Percentiles rank a stretch among this genome's conserved stretches.
Conservation (phyloP, 2,797 vertebrate species). For the Denticeps clupeoides region DNA sequence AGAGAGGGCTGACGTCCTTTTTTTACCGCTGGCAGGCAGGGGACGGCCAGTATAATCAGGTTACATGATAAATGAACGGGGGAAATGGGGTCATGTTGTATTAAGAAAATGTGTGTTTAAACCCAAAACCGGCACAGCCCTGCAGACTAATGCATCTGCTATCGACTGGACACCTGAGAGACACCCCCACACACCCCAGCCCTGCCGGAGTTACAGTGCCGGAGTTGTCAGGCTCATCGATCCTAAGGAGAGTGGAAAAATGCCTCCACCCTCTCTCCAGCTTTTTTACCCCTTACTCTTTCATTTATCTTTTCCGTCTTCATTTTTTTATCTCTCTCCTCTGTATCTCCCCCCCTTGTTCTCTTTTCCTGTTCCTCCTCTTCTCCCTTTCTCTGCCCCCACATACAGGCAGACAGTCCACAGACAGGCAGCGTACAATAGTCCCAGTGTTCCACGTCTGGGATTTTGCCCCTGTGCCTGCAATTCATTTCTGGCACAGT, state of each 20-base stretch:
- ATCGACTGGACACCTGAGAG: conserved; percentile 72
- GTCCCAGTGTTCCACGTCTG: too few relatives aligned
- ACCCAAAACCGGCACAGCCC: conserved; percentile 60
- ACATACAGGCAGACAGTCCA: too few relatives aligned
- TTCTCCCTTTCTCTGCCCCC: not conserved
- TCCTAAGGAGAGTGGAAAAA: too few relatives aligned
- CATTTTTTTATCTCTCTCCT: conserved; percentile 16
- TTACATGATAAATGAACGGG: conserved; percentile 72
- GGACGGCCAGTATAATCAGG: conserved; percentile 45
- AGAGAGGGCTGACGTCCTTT: conserved; percentile 18
- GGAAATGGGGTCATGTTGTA: conserved; percentile 72
- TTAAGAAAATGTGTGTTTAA: conserved; percentile 77
- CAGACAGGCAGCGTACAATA: too few relatives aligned
- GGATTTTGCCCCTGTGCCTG: conserved; percentile 37
- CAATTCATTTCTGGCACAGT: conserved; percentile 37
- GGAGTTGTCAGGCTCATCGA: conserved; percentile 47
- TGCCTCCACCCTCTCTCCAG: too few relatives aligned
- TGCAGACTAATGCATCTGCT: conserved; percentile 70
- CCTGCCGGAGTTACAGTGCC: too few relatives aligned
- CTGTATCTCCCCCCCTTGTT: conserved; percentile 6
- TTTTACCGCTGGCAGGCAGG: conserved; percentile 22
- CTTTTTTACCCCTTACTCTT: conserved; percentile 1
- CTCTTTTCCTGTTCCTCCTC: conserved; percentile 32
- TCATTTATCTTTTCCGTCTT: conserved; percentile 9
- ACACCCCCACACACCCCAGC: not conserved